Evolutionary conservation across 2,113 vertebrate genomes (phyloP).

Genomic region (Casuarius casuarius): DNA sequence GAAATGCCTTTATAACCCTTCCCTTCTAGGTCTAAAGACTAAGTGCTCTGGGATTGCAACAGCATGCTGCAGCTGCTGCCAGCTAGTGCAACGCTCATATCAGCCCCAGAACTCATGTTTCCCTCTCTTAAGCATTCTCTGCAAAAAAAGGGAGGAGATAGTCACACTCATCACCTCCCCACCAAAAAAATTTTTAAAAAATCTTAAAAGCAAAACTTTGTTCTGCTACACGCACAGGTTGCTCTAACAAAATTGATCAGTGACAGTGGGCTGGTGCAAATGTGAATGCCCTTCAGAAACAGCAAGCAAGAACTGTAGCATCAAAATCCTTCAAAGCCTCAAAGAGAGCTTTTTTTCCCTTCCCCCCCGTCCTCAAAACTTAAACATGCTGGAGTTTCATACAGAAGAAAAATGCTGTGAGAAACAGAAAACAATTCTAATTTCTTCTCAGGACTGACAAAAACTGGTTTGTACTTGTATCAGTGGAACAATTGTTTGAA

Average conservation of each 20-base stretch:
- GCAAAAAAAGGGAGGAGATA: background rate
- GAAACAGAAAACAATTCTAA: background rate
- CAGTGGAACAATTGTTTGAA: background rate
- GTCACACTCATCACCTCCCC: background rate
- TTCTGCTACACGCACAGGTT: rapidly evolving
- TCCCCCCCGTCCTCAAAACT: background rate
- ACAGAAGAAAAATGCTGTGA: background rate
- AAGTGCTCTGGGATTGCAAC: background rate
- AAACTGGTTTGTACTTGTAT: background rate
- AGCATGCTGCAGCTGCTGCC: background rate
- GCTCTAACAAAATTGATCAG: background rate
- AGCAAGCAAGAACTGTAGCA: background rate
- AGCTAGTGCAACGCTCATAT: background rate
- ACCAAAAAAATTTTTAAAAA: background rate
- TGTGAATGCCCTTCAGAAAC: background rate
- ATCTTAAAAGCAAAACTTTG: background rate
- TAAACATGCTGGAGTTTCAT: background rate
- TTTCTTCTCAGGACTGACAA: background rate
- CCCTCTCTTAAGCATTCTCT: background rate
- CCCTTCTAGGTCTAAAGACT: background rate
- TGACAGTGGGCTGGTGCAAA: rapidly evolving
- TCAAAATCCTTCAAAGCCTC: background rate
- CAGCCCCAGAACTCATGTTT: background rate
- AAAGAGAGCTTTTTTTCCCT: background rate
- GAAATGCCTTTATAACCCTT: background rate